phyloP scores from a whole-genome alignment of 1,140 invertebrate species.

The Drosophila cardini region DNA sequence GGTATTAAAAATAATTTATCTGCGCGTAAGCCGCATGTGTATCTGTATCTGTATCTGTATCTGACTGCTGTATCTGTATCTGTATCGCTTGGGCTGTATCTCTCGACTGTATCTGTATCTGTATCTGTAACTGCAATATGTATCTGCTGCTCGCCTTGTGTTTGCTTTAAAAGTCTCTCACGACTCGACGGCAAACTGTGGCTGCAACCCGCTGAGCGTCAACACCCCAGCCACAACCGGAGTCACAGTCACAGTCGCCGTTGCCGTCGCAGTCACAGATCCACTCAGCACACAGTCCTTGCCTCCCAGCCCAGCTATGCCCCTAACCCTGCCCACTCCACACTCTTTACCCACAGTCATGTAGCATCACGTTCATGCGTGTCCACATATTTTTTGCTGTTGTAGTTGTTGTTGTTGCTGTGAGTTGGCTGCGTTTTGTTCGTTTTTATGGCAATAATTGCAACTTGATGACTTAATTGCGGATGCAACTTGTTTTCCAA shows the following conservation, averaged over 20 bases:
- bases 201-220: conserved; percentile 64
- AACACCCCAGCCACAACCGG: conserved; percentile 61
- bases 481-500: conserved; percentile 82
- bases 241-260: conserved; percentile 28
- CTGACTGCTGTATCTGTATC: conserved; percentile 29
- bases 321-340: not conserved
- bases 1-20: conserved; percentile 73
- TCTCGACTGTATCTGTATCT: conserved; percentile 47
- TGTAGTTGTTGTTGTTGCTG: not conserved
- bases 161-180: conserved; percentile 64
- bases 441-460: conserved; percentile 84
- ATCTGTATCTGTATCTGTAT: conserved; percentile 42
- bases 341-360: too few species aligned
- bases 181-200: conserved; percentile 31
- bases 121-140: conserved; percentile 60
- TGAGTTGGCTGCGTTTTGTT: conserved; percentile 71
- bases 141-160: conserved; percentile 38
- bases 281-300: conserved; percentile 19
- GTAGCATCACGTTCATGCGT: conserved; percentile 78
- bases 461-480: conserved; percentile 83
- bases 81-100: conserved; percentile 45
- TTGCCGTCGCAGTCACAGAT: conserved; percentile 29
- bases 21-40: conserved; percentile 65
- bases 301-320: conserved; percentile 17
- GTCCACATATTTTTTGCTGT: conserved; percentile 69